These are phyloP conservation scores for Cenopis cana DNA, from an alignment of 2,888 invertebrate species.

Conservation along the genomic window DNA sequence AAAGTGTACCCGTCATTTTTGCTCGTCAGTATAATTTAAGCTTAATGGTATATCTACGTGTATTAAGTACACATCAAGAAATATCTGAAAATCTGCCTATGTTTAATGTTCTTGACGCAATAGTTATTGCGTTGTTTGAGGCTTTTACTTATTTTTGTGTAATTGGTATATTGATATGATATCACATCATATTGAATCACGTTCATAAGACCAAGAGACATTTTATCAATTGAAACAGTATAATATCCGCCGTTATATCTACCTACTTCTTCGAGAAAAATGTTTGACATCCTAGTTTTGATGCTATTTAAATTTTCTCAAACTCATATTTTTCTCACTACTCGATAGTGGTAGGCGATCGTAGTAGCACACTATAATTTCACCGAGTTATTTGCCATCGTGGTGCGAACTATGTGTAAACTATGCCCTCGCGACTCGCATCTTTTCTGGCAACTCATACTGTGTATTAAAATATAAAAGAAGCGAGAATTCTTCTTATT, in stretches of 20 bases:
- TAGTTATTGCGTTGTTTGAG: neutral
- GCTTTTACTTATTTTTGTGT: neutral
- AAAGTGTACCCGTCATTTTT: no score
- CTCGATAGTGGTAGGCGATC: constrained; percentile 52
- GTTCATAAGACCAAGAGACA: neutral
- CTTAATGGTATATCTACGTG: constrained; percentile 32
- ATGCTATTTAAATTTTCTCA: no score
- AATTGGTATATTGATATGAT: no score
- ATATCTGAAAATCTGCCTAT: constrained; percentile 17
- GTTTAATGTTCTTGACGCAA: neutral
- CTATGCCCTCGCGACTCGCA: constrained; percentile 61
- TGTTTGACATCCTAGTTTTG: no score
- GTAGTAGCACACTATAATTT: constrained; percentile 56
- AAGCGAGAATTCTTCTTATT: constrained; percentile 3
- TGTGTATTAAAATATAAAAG: constrained; percentile 48
- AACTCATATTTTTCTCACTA: constrained; percentile 22
- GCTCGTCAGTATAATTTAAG: no score
- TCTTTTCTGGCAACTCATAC: constrained; percentile 53
- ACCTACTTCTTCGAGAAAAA: no score
- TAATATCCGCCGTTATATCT: no score
- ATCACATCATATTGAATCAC: neutral
- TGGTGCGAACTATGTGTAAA: constrained; percentile 65
- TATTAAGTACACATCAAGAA: constrained; percentile 22
- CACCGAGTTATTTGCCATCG: constrained; percentile 59
- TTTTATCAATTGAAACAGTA: neutral